Conservation (phyloP, 1,140 invertebrate genomes). For the Aphis gossypii region DNA sequence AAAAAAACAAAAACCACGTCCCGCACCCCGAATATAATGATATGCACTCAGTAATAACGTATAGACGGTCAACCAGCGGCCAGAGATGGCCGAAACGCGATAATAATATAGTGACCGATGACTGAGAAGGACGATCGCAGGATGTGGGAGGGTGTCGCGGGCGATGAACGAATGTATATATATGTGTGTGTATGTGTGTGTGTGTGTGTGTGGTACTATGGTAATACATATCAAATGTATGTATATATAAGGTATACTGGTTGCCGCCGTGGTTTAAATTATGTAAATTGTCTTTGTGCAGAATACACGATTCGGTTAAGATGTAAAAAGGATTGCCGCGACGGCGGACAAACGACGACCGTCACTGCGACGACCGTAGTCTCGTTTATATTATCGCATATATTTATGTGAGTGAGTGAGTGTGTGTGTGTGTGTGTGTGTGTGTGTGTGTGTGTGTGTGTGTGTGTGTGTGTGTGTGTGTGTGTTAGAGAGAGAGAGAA, state of each 20-base stretch:
- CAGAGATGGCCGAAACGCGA: not conserved
- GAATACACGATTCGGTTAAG: not conserved
- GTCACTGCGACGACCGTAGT: not conserved
- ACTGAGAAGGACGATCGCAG: not conserved
- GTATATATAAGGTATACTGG: not conserved
- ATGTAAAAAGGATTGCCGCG: conserved; percentile 13
- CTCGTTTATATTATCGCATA: conserved; percentile 2
- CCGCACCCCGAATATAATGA: not conserved
- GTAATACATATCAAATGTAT: not conserved
- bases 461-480: not conserved
- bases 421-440: not conserved
- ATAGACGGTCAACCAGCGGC: not conserved
- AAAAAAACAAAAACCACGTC: not conserved
- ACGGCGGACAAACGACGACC: conserved; percentile 9
- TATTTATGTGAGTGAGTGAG: no score
- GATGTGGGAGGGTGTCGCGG: not conserved
- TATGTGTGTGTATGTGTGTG: no score
- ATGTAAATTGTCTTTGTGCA: conserved; percentile 35
- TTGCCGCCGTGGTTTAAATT: not conserved
- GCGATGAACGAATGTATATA: not conserved
- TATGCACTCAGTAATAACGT: not conserved
- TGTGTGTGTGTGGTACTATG: no score
- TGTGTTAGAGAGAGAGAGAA: no score
- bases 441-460: not conserved
- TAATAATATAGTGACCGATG: not conserved